A percentile compares a stretch with the other conserved stretches of the same genome.
phyloP scores from a whole-genome alignment of 2,113 vertebrate genomes.

The Nyctereutes procyonoides region DNA sequence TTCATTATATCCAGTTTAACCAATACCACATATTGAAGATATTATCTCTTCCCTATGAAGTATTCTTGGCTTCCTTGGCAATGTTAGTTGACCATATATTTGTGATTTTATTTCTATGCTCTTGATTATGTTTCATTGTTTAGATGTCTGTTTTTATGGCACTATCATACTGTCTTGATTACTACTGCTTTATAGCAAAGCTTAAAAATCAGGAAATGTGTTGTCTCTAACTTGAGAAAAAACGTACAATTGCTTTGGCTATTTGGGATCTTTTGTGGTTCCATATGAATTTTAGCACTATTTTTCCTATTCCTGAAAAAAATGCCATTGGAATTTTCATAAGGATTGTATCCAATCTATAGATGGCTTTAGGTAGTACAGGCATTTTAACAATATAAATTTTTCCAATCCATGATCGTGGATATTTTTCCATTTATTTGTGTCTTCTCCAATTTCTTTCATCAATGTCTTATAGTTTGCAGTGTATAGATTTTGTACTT shows the following conservation, averaged over 20 bases:
- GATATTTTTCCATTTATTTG: neutral
- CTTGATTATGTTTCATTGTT: neutral
- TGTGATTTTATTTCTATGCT: neutral
- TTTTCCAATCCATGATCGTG: neutral
- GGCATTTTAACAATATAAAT: neutral
- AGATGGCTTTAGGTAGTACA: neutral
- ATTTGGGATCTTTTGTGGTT: neutral
- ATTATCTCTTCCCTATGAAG: neutral
- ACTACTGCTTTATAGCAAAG: neutral
- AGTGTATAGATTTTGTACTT: neutral
- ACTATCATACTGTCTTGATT: neutral
- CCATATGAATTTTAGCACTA: neutral
- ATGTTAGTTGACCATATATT: neutral
- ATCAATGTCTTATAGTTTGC: neutral
- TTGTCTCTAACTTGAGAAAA: neutral
- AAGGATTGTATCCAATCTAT: neutral
- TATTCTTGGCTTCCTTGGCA: neutral
- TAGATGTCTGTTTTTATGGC: neutral
- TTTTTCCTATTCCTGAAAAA: neutral
- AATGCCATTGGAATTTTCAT: neutral
- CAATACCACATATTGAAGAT: neutral
- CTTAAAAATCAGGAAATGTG: neutral
- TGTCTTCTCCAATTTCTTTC: neutral
- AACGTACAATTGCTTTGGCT: neutral
- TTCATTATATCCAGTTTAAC: neutral